Evolutionary conservation across 2,113 vertebrate species (phyloP).

Genomic region (Sphaerodactylus townsendi): DNA sequence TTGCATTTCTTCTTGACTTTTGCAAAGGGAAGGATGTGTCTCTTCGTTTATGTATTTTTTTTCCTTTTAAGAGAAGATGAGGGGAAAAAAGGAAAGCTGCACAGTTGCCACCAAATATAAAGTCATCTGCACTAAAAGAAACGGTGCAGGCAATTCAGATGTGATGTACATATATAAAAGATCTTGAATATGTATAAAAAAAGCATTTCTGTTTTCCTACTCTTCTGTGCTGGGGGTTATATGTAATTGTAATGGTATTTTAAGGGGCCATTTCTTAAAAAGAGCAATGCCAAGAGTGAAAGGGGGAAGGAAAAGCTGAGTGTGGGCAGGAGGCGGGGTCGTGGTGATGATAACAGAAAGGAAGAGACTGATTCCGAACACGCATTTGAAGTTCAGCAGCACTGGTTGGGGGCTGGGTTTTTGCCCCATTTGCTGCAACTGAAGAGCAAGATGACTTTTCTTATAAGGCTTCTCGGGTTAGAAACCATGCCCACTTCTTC

Average conservation of each 20-base stretch:
- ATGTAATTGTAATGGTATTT: constrained; percentile 21
- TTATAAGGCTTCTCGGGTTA: constrained; percentile 28
- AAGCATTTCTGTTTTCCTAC: constrained; percentile 13
- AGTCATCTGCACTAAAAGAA: constrained; percentile 49
- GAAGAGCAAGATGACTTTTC: constrained; percentile 30
- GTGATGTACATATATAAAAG: constrained; percentile 57
- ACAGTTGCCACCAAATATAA: constrained; percentile 66
- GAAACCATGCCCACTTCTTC: background rate
- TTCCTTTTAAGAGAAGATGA: background rate
- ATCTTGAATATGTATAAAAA: constrained; percentile 15
- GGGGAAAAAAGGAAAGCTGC: constrained; percentile 67
- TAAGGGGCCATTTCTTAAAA: constrained; percentile 21
- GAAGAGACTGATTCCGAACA: background rate
- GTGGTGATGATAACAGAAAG: background rate
- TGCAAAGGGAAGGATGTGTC: constrained; percentile 62
- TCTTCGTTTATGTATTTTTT: constrained; percentile 31
- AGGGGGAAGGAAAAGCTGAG: background rate
- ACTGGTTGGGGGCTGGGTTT: background rate
- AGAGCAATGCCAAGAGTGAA: constrained; percentile 32
- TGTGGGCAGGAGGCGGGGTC: too few relatives aligned
- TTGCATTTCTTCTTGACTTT: constrained; percentile 73
- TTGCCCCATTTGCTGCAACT: background rate
- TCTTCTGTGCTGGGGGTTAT: constrained; percentile 9
- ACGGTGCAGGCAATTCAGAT: constrained; percentile 47
- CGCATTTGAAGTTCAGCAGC: constrained; percentile 13